Base-by-base conservation (phyloP, 2,797 vertebrate species). In the Anisognathus igniventris region DNA sequence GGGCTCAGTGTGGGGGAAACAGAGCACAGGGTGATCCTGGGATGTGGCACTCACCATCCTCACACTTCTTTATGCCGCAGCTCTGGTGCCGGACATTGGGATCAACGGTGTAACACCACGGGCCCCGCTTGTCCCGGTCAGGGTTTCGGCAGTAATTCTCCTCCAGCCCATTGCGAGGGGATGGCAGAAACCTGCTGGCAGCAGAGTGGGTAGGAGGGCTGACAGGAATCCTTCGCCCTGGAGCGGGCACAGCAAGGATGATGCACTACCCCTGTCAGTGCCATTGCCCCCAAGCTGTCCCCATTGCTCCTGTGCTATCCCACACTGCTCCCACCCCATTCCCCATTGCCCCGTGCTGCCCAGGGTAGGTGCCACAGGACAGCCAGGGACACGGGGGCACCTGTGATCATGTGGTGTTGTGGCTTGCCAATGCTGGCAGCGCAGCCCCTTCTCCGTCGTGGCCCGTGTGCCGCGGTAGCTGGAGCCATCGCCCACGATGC, bases 81-180 rank as follows among this genome's bases (percentile, higher is more conserved):
- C 97, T 98, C 96, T 99, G 99, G 45, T 98, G 99, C 64, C 99
- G 98, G 48, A 98, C 71, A 9, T 97, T 97, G 1, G 98, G 98
- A 94, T 99, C 98, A 0, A 97, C 96, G 0, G 99, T 99, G 96
- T 99, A 99, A 93, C 99, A 99, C 99, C 99, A 99, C 0, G 99
- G 99, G 20, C 99, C 99, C 17, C 97, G 96, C 1, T 96, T 95
- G 93, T 99, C 99, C 13, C 79, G 96, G 20, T 99, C 99, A 0
- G 99, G 99, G 89, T 99, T 99, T 74, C 99, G 98, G 96, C 99
- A 99, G 97, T 98, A 99, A 95, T 99, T 99, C 86, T 99, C 95
- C 97, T 99, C 99, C 96, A 99, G 97, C 48, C 98, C 99, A 0
- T 99, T 99, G n/a, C 66, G 96, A 7, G 93, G 44, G 10, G 97